Evolutionary conservation across 2,797 vertebrate species (phyloP).

Genomic region (Galago senegalensis): DNA sequence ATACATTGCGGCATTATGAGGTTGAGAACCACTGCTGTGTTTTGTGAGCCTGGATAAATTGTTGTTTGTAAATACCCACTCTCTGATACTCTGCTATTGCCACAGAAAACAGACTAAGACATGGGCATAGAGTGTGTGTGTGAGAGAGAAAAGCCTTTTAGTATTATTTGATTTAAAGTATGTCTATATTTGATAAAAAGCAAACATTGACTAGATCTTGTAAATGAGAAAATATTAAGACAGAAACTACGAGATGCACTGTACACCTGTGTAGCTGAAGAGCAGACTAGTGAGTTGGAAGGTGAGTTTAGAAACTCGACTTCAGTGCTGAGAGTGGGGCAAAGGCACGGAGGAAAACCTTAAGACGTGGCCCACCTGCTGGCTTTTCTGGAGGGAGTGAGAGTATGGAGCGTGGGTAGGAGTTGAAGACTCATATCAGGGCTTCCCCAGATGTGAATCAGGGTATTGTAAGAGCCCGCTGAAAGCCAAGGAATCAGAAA

Average conservation of each 20-base stretch:
- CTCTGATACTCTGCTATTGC: neutral
- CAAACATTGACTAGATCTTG: neutral
- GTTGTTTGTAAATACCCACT: neutral
- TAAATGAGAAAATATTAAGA: neutral
- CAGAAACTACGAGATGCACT: neutral
- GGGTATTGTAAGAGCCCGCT: neutral
- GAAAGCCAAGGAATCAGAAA: neutral
- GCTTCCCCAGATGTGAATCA: neutral
- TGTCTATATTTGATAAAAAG: neutral
- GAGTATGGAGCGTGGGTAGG: neutral
- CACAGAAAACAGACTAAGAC: neutral
- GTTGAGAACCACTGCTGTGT: too few species aligned
- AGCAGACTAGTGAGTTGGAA: neutral
- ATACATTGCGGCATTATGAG: too few species aligned
- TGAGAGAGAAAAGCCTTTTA: neutral
- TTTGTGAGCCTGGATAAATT: neutral
- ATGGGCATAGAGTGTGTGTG: neutral
- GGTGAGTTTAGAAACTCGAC: neutral
- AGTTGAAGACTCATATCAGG: neutral
- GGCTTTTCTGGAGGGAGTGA: neutral
- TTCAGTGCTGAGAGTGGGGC: too few species aligned
- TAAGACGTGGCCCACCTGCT: accelerated
- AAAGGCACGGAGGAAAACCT: neutral
- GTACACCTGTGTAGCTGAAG: neutral
- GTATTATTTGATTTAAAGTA: neutral